Percentiles rank a stretch among this genome's conserved stretches.
phyloP scores from a whole-genome alignment of 1,140 invertebrate genomes.

The Microplitis demolitor region DNA sequence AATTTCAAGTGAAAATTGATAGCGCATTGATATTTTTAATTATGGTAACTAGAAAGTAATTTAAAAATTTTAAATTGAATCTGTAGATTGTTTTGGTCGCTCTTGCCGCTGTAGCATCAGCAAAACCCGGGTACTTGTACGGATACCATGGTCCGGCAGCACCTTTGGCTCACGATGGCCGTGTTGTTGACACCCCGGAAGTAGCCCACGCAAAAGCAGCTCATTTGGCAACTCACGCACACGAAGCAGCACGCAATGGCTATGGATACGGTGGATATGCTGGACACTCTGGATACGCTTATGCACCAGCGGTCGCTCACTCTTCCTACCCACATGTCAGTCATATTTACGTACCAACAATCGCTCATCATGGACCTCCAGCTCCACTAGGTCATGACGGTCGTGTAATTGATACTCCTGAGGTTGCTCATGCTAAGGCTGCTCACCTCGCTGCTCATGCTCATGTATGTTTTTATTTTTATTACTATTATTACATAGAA shows the following conservation, averaged over 20 bases:
- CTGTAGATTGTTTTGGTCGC: constrained; percentile 23
- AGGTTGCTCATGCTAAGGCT: constrained; percentile 64
- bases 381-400: constrained; percentile 51
- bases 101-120: constrained; percentile 26
- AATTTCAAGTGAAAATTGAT: too few species aligned
- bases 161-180: constrained; percentile 61
- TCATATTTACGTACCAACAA: neutral
- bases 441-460: constrained; percentile 60
- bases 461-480: neutral
- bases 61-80: neutral
- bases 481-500: neutral
- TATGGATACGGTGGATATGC: neutral
- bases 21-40: neutral
- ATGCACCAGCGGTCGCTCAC: constrained; percentile 1
- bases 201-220: constrained; percentile 67
- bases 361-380: constrained; percentile 12
- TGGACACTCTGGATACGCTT: neutral
- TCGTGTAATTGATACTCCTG: constrained; percentile 63
- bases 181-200: constrained; percentile 67
- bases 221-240: constrained; percentile 63
- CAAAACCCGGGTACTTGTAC: constrained; percentile 39
- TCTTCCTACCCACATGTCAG: neutral
- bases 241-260: constrained; percentile 28
- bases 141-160: constrained; percentile 40
- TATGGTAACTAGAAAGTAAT: neutral